Evolutionary conservation across 2,888 invertebrate genomes (phyloP), one percentile per base, ranked within the genome.

Genomic region (Philereme transversata): DNA sequence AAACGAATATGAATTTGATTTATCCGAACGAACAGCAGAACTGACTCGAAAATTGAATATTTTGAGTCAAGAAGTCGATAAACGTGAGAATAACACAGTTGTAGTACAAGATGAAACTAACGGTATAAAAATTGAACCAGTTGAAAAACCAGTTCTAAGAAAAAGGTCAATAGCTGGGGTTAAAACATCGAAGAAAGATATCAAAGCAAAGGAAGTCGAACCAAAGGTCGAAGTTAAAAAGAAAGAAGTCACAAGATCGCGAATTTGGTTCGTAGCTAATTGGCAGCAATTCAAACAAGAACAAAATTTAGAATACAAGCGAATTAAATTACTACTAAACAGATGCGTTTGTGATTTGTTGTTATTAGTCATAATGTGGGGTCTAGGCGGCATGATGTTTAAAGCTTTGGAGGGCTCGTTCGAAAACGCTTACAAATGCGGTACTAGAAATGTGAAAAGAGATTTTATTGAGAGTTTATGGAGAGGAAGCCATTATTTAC

Each of bases 351-450:
- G 94, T 48, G 94, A 96, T 73, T 81, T 96, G 33, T 82, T 97
- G n/a, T 72, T 97, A 35, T 85, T 97, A 44, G 87, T 96, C 34
- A 93, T 97, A 58, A 93, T 96, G 70, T 96, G 96, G 74, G 97
- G 97, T 4, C 87, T 96, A 51, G 97, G 97, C 0, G 97, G 96
- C 0, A 92, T 97, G 51, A 90, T 96, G 74, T 97, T 97, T 75
- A 95, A 96, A 67, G 95, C 95, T 68, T 95, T 96, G 33, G 98
- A 98, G 82, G 97, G 97, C 4, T 94, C 96, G 3, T 96, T 97
- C 73, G 98, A 98, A 79, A 94, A 96, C 64, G 96, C 96, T 66
- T 97, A 96, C 86, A 98, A 98, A 87, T 97, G 97, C 79, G 96
- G 97, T 6, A 96, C 97, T 47, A 96, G 97, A 73, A 93, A 96